These are phyloP conservation scores for Keiferia lycopersicella DNA, from an alignment of 2,888 invertebrate genomes.

Conservation along the genomic window DNA sequence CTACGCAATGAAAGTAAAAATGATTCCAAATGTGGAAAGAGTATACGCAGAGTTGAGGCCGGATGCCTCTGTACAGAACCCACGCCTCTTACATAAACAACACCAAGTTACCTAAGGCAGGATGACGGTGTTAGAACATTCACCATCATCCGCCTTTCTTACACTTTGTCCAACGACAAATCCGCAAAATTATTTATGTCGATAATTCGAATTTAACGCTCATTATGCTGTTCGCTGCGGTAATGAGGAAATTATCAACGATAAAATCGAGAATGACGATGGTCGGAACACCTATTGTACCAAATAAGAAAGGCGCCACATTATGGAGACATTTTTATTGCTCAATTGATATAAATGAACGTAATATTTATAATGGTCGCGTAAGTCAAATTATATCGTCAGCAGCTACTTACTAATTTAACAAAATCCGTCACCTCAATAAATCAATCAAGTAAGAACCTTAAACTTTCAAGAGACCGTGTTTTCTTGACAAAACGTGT, in stretches of 20 bases:
- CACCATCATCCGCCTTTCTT: conserved; percentile 32
- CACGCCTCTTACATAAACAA: conserved; percentile 39
- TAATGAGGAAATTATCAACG: conserved; percentile 25
- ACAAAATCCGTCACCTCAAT: conserved; percentile 10
- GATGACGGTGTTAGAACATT: conserved; percentile 37
- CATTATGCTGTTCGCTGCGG: conserved; percentile 21
- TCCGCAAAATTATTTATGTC: conserved; percentile 24
- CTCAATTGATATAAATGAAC: background rate
- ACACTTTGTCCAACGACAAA: conserved; percentile 28
- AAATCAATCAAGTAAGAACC: conserved; percentile 12
- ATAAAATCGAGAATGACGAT: conserved; percentile 5
- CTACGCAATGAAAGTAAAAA: background rate
- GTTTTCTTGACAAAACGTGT: conserved; percentile 9
- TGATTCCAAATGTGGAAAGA: conserved; percentile 3
- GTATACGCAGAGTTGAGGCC: conserved; percentile 26
- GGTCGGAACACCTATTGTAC: background rate
- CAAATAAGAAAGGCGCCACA: conserved; percentile 1
- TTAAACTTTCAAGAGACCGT: conserved; percentile 7
- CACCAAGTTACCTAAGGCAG: conserved; percentile 34
- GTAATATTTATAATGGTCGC: background rate
- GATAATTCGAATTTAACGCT: conserved; percentile 26
- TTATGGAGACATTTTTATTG: background rate
- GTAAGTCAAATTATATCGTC: conserved; percentile 1
- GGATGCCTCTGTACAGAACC: conserved; percentile 38
- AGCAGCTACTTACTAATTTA: conserved; percentile 1